Percentiles rank a stretch among this genome's conserved stretches.
Conservation (phyloP, 1,140 invertebrate genomes). For the Dreissena rostriformis region DNA sequence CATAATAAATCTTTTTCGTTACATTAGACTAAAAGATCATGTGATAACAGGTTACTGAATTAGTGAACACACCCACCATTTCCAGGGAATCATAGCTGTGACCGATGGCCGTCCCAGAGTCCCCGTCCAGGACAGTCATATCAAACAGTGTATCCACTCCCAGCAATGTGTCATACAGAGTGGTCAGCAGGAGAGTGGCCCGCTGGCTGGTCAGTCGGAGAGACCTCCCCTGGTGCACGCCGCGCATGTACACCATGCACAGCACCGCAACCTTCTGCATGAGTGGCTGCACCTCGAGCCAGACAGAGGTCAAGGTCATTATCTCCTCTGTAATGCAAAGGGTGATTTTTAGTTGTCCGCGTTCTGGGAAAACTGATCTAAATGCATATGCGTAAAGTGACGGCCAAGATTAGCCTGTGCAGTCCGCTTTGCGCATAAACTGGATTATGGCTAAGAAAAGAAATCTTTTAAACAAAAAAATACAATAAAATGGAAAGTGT, state of each 20-base stretch:
- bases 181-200: constrained; percentile 65
- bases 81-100: constrained; percentile 19
- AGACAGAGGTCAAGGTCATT: constrained; percentile 59
- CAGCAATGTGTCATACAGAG: constrained; percentile 64
- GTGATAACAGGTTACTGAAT: too few species aligned
- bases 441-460: too few species aligned
- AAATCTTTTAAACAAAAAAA: too few species aligned
- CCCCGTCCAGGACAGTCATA: background rate
- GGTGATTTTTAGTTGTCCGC: too few species aligned
- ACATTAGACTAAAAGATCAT: too few species aligned
- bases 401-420: too few species aligned
- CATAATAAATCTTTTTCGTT: too few species aligned
- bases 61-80: constrained; percentile 41
- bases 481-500: too few species aligned
- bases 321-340: constrained; percentile 57
- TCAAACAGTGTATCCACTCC: constrained; percentile 56
- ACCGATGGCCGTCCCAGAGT: background rate
- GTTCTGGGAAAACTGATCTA: too few species aligned
- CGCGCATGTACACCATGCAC: constrained; percentile 63
- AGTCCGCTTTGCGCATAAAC: too few species aligned
- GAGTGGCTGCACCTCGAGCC: constrained; percentile 57
- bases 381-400: too few species aligned
- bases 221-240: constrained; percentile 55
- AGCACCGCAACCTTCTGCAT: constrained; percentile 62
- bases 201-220: constrained; percentile 54